These are phyloP conservation scores for Netelia virgata DNA, from an alignment of 2,888 invertebrate species.

Conservation along the genomic window DNA sequence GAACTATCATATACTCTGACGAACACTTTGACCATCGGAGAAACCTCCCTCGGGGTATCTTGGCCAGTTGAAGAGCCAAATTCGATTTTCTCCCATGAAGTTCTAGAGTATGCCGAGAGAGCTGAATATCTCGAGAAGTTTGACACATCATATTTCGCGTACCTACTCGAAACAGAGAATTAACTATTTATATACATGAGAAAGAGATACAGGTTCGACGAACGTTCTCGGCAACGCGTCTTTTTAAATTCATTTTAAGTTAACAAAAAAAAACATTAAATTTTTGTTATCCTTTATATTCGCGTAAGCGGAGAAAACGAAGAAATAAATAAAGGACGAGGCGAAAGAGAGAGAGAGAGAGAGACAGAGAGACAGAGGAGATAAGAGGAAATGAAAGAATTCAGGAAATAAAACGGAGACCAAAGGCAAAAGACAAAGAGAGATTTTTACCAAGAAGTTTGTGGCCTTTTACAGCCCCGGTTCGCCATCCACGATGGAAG, in stretches of 20 bases:
- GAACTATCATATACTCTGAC: slow-evolving; percentile 32
- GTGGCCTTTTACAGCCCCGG: slow-evolving; percentile 38
- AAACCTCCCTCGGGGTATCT: slow-evolving; percentile 18
- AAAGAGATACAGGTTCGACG: too few relatives aligned
- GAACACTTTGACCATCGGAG: slow-evolving; percentile 51
- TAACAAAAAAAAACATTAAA: too few relatives aligned
- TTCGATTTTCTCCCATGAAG: slow-evolving; percentile 52
- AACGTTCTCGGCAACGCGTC: too few relatives aligned
- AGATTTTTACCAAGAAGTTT: slow-evolving; percentile 49
- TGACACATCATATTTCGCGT: too few relatives aligned
- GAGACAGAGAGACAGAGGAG: too few relatives aligned
- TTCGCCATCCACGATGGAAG: slow-evolving; percentile 55
- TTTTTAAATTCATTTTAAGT: too few relatives aligned
- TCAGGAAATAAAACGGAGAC: too few relatives aligned
- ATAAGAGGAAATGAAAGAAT: not conserved
- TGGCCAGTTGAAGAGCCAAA: slow-evolving; percentile 28
- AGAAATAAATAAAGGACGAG: not conserved
- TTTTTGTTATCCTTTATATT: too few relatives aligned
- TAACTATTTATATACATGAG: too few relatives aligned
- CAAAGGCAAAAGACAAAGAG: slow-evolving; percentile 1
- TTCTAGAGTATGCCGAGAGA: not conserved
- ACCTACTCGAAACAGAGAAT: too few relatives aligned
- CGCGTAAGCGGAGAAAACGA: not conserved
- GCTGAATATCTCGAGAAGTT: too few relatives aligned
- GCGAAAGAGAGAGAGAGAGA: too few relatives aligned